Evolutionary conservation across 2,113 vertebrate genomes (phyloP).

Genomic region (Neotragus pygmaeus): DNA sequence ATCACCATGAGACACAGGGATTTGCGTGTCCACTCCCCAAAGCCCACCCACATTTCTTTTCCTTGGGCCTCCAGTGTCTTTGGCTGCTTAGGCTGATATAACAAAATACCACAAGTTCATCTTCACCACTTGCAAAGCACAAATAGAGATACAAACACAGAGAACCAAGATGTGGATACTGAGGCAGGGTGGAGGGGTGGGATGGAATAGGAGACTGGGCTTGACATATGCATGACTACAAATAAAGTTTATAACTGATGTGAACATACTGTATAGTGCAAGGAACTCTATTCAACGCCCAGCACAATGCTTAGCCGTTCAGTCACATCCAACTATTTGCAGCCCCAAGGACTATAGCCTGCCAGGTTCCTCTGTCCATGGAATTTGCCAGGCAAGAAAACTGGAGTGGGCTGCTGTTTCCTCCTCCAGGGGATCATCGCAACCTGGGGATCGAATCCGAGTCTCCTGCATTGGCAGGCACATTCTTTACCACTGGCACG

Average conservation of each 20-base stretch:
- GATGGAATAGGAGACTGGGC: background rate
- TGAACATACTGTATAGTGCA: background rate
- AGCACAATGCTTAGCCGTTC: rapidly evolving
- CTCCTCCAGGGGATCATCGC: background rate
- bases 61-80: background rate
- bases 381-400: background rate
- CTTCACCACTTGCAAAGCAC: background rate
- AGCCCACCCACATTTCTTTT: background rate
- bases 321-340: background rate
- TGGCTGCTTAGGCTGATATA: background rate
- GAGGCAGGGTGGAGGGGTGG: rapidly evolving
- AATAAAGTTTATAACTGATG: background rate
- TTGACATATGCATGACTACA: background rate
- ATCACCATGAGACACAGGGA: background rate
- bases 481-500: background rate
- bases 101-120: background rate
- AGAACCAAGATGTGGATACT: background rate
- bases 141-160: background rate
- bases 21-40: background rate
- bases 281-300: background rate
- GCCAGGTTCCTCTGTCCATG: background rate
- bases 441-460: background rate
- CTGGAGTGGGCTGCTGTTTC: background rate
- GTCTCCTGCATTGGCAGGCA: background rate
- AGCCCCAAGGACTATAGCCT: background rate